Evolutionary conservation across 2,888 invertebrate genomes (phyloP).

Genomic region (Oligia fasciuncula): DNA sequence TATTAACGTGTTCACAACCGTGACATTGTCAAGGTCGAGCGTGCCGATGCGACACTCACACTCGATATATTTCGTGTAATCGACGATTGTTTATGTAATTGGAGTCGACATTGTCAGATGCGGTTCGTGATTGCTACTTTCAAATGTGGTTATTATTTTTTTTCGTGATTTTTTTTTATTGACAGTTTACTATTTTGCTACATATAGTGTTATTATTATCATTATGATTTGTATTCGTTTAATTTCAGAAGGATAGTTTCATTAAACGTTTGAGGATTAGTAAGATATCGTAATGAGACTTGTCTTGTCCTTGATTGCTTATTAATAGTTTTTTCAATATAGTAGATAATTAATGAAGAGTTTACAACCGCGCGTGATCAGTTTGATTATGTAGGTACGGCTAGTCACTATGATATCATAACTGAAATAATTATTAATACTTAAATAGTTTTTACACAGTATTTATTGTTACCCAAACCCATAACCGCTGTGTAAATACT

Average conservation of each 20-base stretch:
- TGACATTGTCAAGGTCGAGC: slow-evolving; percentile 75
- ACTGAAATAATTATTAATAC: background rate
- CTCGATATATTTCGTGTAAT: slow-evolving; percentile 64
- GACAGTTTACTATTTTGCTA: background rate
- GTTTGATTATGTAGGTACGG: background rate
- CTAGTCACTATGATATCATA: slow-evolving; percentile 21
- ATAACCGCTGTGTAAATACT: too few relatives aligned
- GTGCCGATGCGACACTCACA: slow-evolving; percentile 64
- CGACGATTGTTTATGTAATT: slow-evolving; percentile 61
- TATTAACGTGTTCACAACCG: slow-evolving; percentile 72
- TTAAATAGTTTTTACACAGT: too few relatives aligned
- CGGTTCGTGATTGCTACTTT: slow-evolving; percentile 57
- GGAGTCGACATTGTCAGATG: slow-evolving; percentile 36
- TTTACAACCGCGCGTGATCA: background rate
- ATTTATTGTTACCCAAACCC: background rate
- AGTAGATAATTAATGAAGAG: background rate
- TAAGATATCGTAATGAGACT: background rate
- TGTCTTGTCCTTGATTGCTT: background rate
- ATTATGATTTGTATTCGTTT: background rate
- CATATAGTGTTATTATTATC: background rate
- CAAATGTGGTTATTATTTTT: slow-evolving; percentile 21
- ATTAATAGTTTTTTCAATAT: background rate
- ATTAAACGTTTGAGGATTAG: background rate
- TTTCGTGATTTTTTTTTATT: background rate
- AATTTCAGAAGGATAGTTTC: background rate